phyloP scores from a whole-genome alignment of 2,888 invertebrate species.

The Polymixis lichenea region DNA sequence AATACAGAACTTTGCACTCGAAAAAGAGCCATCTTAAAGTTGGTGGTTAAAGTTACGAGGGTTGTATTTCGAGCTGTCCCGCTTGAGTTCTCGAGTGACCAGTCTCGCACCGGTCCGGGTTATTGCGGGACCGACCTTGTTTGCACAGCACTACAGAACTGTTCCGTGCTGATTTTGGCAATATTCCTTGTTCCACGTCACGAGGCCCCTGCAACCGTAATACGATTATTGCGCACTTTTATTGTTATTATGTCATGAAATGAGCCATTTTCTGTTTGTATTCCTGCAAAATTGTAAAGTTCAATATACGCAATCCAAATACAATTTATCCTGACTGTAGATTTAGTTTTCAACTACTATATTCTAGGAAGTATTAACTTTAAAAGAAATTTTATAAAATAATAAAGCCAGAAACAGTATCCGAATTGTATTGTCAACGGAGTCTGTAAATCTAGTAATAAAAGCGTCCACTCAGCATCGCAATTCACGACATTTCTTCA shows the following conservation, averaged over 20 bases:
- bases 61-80: slow-evolving; percentile 81
- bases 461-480: slow-evolving; percentile 77
- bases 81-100: slow-evolving; percentile 82
- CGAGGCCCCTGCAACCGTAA: slow-evolving; percentile 38
- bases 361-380: slow-evolving; percentile 42
- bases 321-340: slow-evolving; percentile 26
- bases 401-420: slow-evolving; percentile 60
- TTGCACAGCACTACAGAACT: slow-evolving; percentile 85
- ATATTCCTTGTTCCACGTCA: slow-evolving; percentile 75
- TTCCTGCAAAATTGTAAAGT: slow-evolving; percentile 24
- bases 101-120: slow-evolving; percentile 72
- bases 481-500: slow-evolving; percentile 75
- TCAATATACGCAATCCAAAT: slow-evolving; percentile 28
- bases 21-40: slow-evolving; percentile 84
- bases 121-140: slow-evolving; percentile 84
- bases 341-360: slow-evolving; percentile 38
- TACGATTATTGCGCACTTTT: slow-evolving; percentile 53
- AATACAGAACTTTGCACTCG: slow-evolving; percentile 84
- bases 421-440: slow-evolving; percentile 66
- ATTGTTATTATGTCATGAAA: slow-evolving; percentile 53
- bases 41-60: slow-evolving; percentile 73
- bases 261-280: slow-evolving; percentile 56
- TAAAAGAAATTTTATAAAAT: slow-evolving; percentile 49
- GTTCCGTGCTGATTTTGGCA: slow-evolving; percentile 83
- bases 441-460: slow-evolving; percentile 78